Base-by-base conservation (phyloP, 2,797 vertebrate species). In the Gobio occitaniae region DNA sequence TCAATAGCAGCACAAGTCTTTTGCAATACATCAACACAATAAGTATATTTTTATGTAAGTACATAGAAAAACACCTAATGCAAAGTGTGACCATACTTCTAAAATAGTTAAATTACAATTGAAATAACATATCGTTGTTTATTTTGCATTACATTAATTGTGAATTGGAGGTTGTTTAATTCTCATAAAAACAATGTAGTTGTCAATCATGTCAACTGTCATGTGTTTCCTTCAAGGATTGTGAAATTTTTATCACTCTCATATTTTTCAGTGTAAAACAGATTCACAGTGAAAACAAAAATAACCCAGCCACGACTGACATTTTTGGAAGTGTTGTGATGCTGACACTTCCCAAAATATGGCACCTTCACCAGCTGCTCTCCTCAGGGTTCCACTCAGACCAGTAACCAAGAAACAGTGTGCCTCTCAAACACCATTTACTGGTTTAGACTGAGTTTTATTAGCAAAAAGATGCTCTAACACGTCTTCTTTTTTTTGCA, bases 331-430 rank as follows among this genome's bases (percentile, higher is more conserved):
- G 78, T 52, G 50, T 61, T 86, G 66, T 76, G 75, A 83, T 63
- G 52, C 72, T 87, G 41, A 78, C 89, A 86, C 80, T 83, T 88
- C 74, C 86, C 52, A 32, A 79, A 87, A 88, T 86, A 87, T 80
- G 76, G 72, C 70, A 68, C 66, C 54, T 74, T 87, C 74, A 32
- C 78, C 78, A 50, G 6, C 52, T 80, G 79, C 47, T 68, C 72
- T 86, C 70, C 75, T 48, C 63, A 72, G 32, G 76, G 87, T 88
- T 89, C 78, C 48, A 81, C 56, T 85, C 86, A 85, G 59, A 89
- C 86, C 29, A 52, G 76, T 89, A 86, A 89, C 83, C 80, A 86
- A 91, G 83, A 88, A 91, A 90, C 87, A 79, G 88, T 36, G 69
- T 80, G 87, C 70, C 44, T 86, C 82, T 89, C 63, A 76, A 59